A percentile compares a stretch with the other conserved stretches of the same genome.
Evolutionary conservation across 2,797 vertebrate species (phyloP).

Genomic region (Percopsis omiscomaycus): DNA sequence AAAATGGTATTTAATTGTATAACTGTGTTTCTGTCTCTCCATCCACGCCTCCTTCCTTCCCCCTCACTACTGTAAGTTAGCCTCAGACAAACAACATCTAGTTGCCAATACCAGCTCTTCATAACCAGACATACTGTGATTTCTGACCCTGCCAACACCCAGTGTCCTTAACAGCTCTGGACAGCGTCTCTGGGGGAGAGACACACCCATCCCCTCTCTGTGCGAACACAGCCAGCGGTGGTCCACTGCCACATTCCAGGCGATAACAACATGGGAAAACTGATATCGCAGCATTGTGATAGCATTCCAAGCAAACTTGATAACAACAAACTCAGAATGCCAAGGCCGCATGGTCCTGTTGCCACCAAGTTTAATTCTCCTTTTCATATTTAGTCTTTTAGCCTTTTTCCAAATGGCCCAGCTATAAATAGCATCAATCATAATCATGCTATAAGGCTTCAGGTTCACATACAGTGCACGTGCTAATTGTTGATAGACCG

Average conservation of each 20-base stretch:
- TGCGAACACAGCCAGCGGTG: conserved; percentile 48
- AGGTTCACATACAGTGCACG: conserved; percentile 42
- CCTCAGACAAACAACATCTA: conserved; percentile 19
- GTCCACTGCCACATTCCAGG: conserved; percentile 62
- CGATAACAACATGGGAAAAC: conserved; percentile 67
- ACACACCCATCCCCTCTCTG: conserved; percentile 50
- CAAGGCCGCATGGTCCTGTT: conserved; percentile 33
- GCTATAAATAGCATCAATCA: conserved; percentile 50
- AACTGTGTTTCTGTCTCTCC: too few relatives aligned
- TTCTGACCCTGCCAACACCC: conserved; percentile 23
- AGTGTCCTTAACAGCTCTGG: conserved; percentile 38
- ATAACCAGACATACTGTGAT: conserved; percentile 53
- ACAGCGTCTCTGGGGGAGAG: conserved; percentile 46
- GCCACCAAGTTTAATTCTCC: conserved; percentile 32
- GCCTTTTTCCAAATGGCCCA: conserved; percentile 25
- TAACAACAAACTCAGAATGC: conserved; percentile 54
- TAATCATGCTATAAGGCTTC: conserved; percentile 41
- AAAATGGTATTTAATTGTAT: too few relatives aligned
- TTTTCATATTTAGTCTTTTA: too few relatives aligned
- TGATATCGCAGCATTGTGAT: conserved; percentile 58
- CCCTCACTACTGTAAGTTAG: conserved; percentile 8
- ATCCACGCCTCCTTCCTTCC: background rate
- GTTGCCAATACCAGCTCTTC: conserved; percentile 34
- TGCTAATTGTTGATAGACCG: conserved; percentile 51
- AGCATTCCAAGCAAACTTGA: conserved; percentile 55